Evolutionary conservation across 30 jellyfish, hydroid and myxozoan genomes (phyloP).

Genomic region (Aurelia aurita): DNA sequence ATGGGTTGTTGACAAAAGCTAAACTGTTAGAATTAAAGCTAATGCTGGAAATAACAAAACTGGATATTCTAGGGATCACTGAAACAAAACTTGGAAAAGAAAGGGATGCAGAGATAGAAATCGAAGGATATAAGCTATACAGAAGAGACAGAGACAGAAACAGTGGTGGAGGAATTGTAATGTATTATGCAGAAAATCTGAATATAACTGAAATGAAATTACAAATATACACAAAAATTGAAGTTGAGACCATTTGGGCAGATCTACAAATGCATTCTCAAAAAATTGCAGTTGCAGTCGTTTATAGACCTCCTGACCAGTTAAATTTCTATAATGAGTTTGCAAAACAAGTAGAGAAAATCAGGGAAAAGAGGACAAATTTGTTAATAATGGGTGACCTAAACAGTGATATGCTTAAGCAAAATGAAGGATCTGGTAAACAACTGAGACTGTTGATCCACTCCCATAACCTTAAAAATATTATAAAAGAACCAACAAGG

Average conservation of each 20-base stretch:
- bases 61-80: neutral
- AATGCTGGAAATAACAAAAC: too few species aligned
- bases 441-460: neutral
- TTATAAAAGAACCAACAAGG: too few species aligned
- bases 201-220: too few species aligned
- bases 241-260: constrained; percentile 13
- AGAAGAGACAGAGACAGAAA: neutral
- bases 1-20: too few species aligned
- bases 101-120: neutral
- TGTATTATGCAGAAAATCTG: neutral
- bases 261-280: constrained; percentile 10
- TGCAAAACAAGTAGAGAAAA: constrained; percentile 1
- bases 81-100: neutral
- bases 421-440: constrained; percentile 1
- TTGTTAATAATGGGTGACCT: neutral
- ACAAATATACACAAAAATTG: neutral
- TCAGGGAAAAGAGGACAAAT: neutral
- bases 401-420: constrained; percentile 5
- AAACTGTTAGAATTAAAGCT: too few species aligned
- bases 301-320: constrained; percentile 1
- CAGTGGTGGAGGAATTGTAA: neutral
- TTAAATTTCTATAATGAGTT: neutral
- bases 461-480: neutral
- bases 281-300: neutral
- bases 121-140: neutral